These are phyloP conservation scores for Alces alces DNA, from an alignment of 2,113 vertebrate species.

Conservation along the genomic window DNA sequence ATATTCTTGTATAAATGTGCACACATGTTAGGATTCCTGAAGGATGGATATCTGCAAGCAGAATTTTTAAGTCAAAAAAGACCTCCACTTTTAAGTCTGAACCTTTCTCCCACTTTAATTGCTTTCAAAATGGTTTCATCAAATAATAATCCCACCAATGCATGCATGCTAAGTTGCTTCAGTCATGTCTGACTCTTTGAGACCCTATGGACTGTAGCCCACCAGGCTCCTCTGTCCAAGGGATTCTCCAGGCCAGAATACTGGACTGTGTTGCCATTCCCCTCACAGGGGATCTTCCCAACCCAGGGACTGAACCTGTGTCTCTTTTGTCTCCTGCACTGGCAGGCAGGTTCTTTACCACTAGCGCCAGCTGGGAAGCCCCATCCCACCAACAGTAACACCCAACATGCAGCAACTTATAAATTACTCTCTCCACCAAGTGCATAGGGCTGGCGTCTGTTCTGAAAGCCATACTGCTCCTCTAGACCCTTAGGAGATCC, in stretches of 20 bases:
- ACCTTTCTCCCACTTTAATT: conserved; percentile 6
- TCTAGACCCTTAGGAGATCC: not conserved
- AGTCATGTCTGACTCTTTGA: not conserved
- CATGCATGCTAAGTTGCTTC: not conserved
- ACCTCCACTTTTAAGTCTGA: not conserved
- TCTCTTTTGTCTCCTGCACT: not conserved
- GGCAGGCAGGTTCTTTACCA: not conserved
- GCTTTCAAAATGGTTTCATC: not conserved
- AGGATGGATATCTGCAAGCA: not conserved
- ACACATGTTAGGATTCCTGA: not conserved
- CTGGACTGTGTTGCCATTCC: not conserved
- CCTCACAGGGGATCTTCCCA: not conserved
- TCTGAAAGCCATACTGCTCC: not conserved
- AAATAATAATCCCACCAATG: not conserved
- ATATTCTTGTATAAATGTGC: not conserved
- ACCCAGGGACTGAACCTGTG: not conserved
- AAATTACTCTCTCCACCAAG: not conserved
- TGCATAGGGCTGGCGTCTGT: not conserved
- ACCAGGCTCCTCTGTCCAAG: not conserved
- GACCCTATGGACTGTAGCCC: not conserved
- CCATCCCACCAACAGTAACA: not conserved
- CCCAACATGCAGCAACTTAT: not conserved
- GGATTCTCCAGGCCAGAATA: not conserved
- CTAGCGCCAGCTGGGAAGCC: not conserved
- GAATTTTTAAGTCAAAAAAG: not conserved